Percentiles rank a stretch among this genome's conserved stretches.
These are phyloP conservation scores for Mirounga angustirostris DNA, from an alignment of 2,113 vertebrate genomes.

Conservation along the genomic window DNA sequence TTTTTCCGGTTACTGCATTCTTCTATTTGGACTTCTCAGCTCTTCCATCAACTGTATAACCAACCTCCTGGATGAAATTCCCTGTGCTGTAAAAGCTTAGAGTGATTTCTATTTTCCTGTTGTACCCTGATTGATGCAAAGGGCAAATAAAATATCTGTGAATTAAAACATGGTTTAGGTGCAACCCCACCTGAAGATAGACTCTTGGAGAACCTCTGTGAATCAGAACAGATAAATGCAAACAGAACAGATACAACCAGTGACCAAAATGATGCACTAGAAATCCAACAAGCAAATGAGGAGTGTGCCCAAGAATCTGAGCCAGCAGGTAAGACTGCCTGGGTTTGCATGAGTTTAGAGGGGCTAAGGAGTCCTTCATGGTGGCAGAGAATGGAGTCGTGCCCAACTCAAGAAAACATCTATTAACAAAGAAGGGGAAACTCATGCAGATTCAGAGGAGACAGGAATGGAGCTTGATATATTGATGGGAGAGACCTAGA, in stretches of 20 bases:
- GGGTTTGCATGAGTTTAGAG: too few relatives aligned
- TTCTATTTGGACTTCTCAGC: background rate
- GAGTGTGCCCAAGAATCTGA: background rate
- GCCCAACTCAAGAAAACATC: background rate
- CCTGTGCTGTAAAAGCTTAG: background rate
- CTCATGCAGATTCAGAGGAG: background rate
- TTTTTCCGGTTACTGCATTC: background rate
- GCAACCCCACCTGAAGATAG: background rate
- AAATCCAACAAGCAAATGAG: background rate
- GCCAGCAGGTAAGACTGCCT: background rate
- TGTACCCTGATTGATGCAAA: background rate
- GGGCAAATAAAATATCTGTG: slow-evolving; percentile 8
- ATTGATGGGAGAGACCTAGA: background rate
- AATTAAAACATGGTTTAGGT: slow-evolving; percentile 65
- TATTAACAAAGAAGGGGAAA: background rate
- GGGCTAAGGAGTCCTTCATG: background rate
- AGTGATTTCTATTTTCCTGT: background rate
- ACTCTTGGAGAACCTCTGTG: background rate
- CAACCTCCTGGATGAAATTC: background rate
- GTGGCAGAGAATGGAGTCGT: background rate
- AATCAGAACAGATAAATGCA: background rate
- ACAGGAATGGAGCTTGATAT: background rate
- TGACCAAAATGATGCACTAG: background rate
- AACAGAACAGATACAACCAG: background rate
- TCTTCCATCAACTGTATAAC: background rate